Evolutionary conservation across 2,113 vertebrate species (phyloP).

Genomic region (Phoenicopterus ruber): DNA sequence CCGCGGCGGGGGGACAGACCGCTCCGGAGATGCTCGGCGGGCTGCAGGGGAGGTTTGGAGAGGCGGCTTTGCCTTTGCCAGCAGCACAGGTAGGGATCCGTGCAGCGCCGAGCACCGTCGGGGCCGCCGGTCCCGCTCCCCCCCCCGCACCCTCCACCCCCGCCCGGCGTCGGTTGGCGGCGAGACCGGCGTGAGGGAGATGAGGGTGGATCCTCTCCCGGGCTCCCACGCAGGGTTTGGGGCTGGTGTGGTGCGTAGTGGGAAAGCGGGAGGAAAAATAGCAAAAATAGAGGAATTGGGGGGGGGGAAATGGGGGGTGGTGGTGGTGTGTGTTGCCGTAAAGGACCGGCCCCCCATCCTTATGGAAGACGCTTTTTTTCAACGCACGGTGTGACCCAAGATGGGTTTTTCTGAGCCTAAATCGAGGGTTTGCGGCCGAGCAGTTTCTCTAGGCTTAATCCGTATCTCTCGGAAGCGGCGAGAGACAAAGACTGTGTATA

Average conservation of each 20-base stretch:
- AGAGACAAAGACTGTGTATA: background rate
- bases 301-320: background rate
- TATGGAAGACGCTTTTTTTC: background rate
- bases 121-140: background rate
- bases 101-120: background rate
- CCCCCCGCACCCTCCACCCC: background rate
- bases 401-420: background rate
- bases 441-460: background rate
- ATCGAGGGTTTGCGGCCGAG: background rate
- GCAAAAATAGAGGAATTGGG: background rate
- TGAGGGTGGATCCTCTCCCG: background rate
- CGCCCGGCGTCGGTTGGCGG: background rate
- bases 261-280: too few relatives aligned
- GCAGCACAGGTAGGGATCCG: conserved; percentile 23
- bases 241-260: background rate
- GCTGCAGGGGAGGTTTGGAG: background rate
- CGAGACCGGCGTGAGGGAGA: background rate
- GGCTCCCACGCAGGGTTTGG: background rate
- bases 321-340: background rate
- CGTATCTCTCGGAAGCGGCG: background rate
- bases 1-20: background rate
- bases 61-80: background rate
- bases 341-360: background rate
- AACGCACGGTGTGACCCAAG: background rate
- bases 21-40: background rate